Conservation (phyloP, 1,140 invertebrate species). For the Conus betulinus region DNA sequence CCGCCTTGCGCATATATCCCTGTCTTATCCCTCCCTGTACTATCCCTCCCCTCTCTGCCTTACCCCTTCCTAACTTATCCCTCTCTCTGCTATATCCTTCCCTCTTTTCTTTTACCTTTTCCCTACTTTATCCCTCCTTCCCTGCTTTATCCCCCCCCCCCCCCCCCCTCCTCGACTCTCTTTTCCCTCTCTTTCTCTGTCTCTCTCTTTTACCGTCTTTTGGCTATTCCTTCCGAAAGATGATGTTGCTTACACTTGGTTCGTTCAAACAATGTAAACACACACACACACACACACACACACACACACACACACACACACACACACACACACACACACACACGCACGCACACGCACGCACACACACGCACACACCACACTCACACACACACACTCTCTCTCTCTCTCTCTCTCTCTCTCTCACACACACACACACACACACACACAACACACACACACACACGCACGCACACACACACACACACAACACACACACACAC, state of each 20-base stretch:
- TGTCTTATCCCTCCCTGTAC: too few species aligned
- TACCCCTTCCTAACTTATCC: too few species aligned
- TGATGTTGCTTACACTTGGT: neutral
- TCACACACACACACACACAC: neutral
- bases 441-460: conserved; percentile 22
- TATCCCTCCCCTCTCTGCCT: too few species aligned
- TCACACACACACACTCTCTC: neutral
- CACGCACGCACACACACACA: conserved; percentile 8
- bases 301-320: conserved; percentile 20
- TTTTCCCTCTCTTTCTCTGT: neutral
- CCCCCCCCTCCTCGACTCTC: neutral
- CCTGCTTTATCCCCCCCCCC: too few species aligned
- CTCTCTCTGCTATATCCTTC: too few species aligned
- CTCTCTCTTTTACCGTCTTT: neutral
- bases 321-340: conserved; percentile 12
- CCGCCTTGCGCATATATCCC: too few species aligned
- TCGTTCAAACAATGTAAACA: neutral
- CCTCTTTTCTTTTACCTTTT: too few species aligned
- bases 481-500: conserved; percentile 11
- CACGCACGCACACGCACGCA: neutral
- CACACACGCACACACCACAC: neutral
- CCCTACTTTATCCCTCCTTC: too few species aligned
- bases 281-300: conserved; percentile 22
- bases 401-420: neutral
- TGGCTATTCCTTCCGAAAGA: too few species aligned